These are phyloP conservation scores for Caerostris extrusa DNA, from an alignment of 1,140 invertebrate species.

Conservation along the genomic window DNA sequence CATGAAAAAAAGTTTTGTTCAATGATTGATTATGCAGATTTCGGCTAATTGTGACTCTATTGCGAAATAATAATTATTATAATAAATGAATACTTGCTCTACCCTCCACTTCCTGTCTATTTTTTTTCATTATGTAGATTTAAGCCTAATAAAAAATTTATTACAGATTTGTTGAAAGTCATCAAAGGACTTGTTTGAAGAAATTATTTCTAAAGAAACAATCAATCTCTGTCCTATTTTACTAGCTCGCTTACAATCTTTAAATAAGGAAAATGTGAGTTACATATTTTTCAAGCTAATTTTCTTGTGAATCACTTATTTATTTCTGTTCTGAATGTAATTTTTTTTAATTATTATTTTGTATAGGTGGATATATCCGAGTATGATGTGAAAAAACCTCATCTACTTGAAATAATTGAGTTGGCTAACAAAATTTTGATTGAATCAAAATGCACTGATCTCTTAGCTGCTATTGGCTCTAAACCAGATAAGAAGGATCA, in stretches of 20 bases:
- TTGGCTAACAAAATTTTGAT: conserved; percentile 54
- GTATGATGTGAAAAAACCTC: background rate
- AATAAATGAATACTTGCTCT: too few species aligned
- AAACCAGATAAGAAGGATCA: conserved; percentile 78
- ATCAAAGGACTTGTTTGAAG: conserved; percentile 86
- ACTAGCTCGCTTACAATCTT: conserved; percentile 88
- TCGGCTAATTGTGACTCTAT: too few species aligned
- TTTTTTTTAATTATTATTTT: too few species aligned
- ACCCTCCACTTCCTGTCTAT: too few species aligned
- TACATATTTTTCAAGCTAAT: background rate
- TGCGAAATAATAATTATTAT: too few species aligned
- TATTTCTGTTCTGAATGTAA: too few species aligned
- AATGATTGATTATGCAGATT: too few species aligned
- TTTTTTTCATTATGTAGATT: too few species aligned
- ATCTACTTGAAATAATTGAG: conserved; percentile 31
- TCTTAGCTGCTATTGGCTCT: conserved; percentile 61
- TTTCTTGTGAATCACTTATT: too few species aligned
- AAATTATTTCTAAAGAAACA: conserved; percentile 86
- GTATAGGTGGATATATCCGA: background rate
- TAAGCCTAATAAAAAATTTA: too few species aligned
- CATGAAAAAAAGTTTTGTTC: too few species aligned
- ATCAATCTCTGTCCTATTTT: conserved; percentile 89
- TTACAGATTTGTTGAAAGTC: conserved; percentile 65
- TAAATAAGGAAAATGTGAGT: conserved; percentile 85
- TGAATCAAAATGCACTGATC: conserved; percentile 2